phyloP scores from a whole-genome alignment of 1,140 invertebrate species.

The Zaprionus camerounensis region DNA sequence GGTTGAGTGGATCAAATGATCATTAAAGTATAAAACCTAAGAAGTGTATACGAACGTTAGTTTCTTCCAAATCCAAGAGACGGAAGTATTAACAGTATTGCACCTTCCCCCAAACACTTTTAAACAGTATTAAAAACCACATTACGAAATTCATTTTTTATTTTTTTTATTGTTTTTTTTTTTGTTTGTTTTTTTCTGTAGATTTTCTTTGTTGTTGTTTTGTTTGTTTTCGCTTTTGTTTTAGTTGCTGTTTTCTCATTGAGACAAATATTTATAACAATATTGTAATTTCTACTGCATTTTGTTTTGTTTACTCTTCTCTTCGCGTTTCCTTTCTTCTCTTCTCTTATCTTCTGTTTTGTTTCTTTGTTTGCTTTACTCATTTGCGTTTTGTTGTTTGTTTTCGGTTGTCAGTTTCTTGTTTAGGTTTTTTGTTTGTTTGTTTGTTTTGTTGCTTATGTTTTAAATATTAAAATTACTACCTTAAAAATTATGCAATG shows the following conservation, averaged over 20 bases:
- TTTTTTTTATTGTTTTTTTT: constrained; percentile 46
- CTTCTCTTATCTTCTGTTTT: constrained; percentile 18
- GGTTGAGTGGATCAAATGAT: too few relatives aligned
- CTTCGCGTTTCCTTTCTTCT: constrained; percentile 39
- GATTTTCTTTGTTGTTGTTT: constrained; percentile 63
- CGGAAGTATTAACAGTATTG: not conserved
- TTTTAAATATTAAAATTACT: constrained; percentile 79
- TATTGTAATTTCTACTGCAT: constrained; percentile 74
- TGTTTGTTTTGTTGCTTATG: constrained; percentile 69
- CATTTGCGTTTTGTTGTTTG: constrained; percentile 49
- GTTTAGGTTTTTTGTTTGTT: constrained; percentile 28
- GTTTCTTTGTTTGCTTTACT: constrained; percentile 30
- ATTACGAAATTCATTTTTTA: constrained; percentile 4
- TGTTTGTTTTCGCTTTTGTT: constrained; percentile 24
- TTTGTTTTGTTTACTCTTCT: constrained; percentile 35
- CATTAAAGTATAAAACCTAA: too few relatives aligned
- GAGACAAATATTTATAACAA: constrained; percentile 82
- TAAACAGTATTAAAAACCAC: not conserved
- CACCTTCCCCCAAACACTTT: not conserved
- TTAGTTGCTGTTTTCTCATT: constrained; percentile 64
- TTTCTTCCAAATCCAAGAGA: too few relatives aligned
- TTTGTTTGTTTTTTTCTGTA: constrained; percentile 47
- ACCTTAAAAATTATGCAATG: constrained; percentile 82
- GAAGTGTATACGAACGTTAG: too few relatives aligned
- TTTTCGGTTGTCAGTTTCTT: constrained; percentile 47